Conservation (phyloP, 2,888 invertebrate species). For the Eutolmus rufibarbis region DNA sequence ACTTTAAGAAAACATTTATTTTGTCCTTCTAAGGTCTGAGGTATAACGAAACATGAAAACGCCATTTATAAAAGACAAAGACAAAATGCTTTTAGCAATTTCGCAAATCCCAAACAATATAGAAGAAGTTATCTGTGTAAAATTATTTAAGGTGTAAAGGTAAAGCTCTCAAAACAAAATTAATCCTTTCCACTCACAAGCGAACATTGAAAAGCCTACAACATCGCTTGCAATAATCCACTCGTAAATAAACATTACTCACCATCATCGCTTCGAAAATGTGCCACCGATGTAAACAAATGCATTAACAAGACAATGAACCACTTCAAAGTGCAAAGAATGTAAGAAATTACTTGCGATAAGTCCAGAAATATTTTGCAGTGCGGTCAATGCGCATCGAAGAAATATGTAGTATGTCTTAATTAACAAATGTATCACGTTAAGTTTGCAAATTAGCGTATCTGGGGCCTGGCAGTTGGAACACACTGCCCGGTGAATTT, state of each 20-base stretch:
- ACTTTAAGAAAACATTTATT: neutral
- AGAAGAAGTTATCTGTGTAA: neutral
- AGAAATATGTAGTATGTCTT: neutral
- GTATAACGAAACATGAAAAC: neutral
- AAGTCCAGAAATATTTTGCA: neutral
- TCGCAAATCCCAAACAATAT: neutral
- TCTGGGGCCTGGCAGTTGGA: neutral
- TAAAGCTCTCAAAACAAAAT: neutral
- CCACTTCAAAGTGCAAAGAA: neutral
- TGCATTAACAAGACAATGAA: neutral
- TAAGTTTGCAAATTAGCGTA: neutral
- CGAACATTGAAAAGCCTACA: neutral
- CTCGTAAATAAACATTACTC: neutral
- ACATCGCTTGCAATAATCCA: neutral
- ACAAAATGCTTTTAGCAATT: neutral
- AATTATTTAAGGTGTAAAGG: neutral
- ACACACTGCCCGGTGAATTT: neutral
- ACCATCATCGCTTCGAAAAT: neutral
- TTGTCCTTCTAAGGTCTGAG: neutral
- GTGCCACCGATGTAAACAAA: neutral
- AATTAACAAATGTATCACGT: neutral
- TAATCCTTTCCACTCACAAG: neutral
- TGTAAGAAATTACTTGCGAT: neutral
- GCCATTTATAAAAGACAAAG: neutral
- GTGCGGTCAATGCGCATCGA: neutral